Conservation (phyloP, 2,888 invertebrate genomes). For the Heliconius erato region DNA sequence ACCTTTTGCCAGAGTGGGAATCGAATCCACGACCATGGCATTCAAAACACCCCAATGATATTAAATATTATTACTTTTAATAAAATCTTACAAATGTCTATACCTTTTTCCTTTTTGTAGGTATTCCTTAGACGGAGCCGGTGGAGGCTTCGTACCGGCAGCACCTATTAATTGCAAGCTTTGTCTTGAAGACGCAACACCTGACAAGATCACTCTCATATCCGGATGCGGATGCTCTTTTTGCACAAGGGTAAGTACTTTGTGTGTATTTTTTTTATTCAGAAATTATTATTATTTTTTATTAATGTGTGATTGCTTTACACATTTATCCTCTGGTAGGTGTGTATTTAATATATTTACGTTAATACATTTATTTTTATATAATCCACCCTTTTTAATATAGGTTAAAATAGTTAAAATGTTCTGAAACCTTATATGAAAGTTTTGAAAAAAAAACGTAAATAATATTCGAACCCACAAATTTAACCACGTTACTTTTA, state of each 20-base stretch:
- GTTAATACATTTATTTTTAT: background rate
- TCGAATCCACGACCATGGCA: no score
- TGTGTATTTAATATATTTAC: background rate
- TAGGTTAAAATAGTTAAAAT: no score
- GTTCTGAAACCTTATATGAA: no score
- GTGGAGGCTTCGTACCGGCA: slow-evolving; percentile 87
- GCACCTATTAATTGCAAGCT: slow-evolving; percentile 90
- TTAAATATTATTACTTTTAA: no score
- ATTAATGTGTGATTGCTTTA: background rate
- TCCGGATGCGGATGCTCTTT: slow-evolving; percentile 93
- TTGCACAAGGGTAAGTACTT: slow-evolving; percentile 93
- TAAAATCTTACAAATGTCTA: no score
- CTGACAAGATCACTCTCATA: slow-evolving; percentile 89
- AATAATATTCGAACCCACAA: no score
- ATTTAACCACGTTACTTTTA: no score
- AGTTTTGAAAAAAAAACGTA: no score
- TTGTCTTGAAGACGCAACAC: slow-evolving; percentile 91
- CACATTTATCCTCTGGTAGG: no score
- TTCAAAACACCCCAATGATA: no score
- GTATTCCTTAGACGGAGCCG: slow-evolving; percentile 91
- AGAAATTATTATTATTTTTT: background rate
- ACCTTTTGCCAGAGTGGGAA: no score
- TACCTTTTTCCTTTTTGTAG: slow-evolving; percentile 53
- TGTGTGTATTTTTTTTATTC: background rate
- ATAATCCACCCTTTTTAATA: background rate